A percentile compares a stretch with the other conserved stretches of the same genome.
These are phyloP conservation scores for Thalassoma bifasciatum DNA, from an alignment of 2,113 vertebrate genomes.

Conservation along the genomic window DNA sequence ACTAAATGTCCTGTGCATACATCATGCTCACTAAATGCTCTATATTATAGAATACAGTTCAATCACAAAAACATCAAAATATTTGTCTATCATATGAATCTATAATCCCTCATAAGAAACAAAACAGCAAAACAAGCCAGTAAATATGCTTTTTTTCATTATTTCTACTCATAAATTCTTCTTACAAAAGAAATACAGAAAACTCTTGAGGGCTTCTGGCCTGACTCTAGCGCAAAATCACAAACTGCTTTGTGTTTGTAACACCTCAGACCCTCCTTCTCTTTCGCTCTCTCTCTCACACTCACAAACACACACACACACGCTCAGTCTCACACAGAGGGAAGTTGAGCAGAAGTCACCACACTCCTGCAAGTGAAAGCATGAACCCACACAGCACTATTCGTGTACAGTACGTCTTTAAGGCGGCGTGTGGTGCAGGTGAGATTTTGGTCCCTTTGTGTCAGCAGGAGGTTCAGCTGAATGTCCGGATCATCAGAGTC, in stretches of 20 bases:
- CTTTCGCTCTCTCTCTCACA: not conserved
- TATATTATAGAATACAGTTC: constrained; percentile 66
- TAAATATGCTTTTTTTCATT: constrained; percentile 30
- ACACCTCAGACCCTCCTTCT: constrained; percentile 6
- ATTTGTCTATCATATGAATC: constrained; percentile 59
- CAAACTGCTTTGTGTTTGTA: constrained; percentile 32
- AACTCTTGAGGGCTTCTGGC: constrained; percentile 40
- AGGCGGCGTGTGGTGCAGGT: constrained; percentile 49
- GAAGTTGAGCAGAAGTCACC: constrained; percentile 42
- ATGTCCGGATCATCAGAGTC: constrained; percentile 49
- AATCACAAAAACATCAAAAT: constrained; percentile 71
- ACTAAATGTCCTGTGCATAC: constrained; percentile 67
- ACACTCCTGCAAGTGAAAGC: constrained; percentile 56
- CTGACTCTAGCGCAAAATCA: constrained; percentile 43
- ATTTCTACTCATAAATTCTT: constrained; percentile 50
- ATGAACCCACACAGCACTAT: constrained; percentile 32
- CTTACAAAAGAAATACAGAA: constrained; percentile 66
- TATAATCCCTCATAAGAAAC: constrained; percentile 69
- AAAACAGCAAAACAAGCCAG: constrained; percentile 60
- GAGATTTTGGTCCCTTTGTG: constrained; percentile 67
- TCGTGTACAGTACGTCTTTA: constrained; percentile 34
- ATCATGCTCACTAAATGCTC: constrained; percentile 58
- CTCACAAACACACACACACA: constrained; percentile 12
- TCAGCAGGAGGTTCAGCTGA: constrained; percentile 55
- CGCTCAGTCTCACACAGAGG: constrained; percentile 15